Evolutionary conservation across 1,140 invertebrate genomes (phyloP), one percentile per base, ranked within the genome.

Genomic region (Zaprionus gabonicus): DNA sequence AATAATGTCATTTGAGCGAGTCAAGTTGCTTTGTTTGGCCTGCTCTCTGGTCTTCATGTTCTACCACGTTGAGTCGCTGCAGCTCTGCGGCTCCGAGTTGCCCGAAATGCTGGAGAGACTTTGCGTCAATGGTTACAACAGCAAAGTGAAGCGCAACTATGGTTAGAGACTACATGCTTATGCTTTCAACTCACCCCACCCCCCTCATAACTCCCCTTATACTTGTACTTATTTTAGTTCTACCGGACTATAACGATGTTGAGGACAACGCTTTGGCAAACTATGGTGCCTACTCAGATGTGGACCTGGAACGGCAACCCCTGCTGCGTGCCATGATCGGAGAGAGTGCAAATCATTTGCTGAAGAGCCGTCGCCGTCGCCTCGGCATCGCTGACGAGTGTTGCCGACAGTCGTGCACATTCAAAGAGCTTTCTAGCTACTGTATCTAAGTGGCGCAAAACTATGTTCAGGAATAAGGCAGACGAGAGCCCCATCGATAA

Each of bases 91-190:
- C 46, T 9, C 46, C 3, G 28, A 71, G 3, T 31, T 88, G n/a
- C 56, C 81, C 62, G 66, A 88, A 1, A 46, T 69, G 0, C 46
- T 88, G 9, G 7, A 17, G 4, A 58, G 23, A 7, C 17, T 76
- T 0, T 88, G 85, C 17, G 13, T 15, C 1, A 27, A 81, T 25
- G 85, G 85, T 28, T 90, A 56, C 17, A 83, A 85, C 15, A n/a
- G 46, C 1, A 83, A 71, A 51, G 10, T 78, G 20, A 90, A 83
- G 36, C 64, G 84, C 1, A 46, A 46, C 41, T 17, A 46, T 46
- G 41, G 41, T 46, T 17, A n/a, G 41, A 46, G 2, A 17, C n/a
- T 17, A 15, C 38, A 15, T 7, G n/a, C 41, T 46, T 17, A 46
- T 9, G n/a, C 6, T 51, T 51, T 13, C 46, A 12, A 17, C 12